Evolutionary conservation across 2,113 vertebrate genomes (phyloP).

Genomic region (Lycaon pictus): DNA sequence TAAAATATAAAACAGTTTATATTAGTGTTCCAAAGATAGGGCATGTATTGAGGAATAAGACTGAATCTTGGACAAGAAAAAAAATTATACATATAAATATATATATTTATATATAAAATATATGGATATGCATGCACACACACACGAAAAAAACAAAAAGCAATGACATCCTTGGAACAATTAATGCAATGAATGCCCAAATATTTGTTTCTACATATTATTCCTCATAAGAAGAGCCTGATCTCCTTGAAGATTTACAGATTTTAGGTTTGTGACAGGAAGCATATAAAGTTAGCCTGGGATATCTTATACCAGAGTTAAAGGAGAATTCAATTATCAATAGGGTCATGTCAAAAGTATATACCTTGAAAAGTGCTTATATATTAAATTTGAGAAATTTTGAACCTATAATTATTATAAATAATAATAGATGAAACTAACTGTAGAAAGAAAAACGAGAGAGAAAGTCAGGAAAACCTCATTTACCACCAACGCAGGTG

Average conservation of each 20-base stretch:
- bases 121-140: background rate
- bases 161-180: background rate
- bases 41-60: background rate
- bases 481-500: background rate
- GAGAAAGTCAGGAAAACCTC: background rate
- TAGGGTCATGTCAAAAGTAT: background rate
- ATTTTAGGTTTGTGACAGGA: background rate
- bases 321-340: background rate
- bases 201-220: background rate
- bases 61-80: background rate
- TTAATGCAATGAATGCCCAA: background rate
- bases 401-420: background rate
- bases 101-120: background rate
- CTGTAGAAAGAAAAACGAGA: background rate
- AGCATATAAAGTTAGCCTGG: background rate
- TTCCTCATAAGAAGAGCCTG: background rate
- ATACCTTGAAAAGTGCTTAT: background rate
- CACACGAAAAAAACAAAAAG: background rate
- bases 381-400: background rate
- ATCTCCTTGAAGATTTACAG: background rate
- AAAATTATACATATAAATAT: background rate
- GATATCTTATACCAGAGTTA: background rate
- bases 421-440: background rate
- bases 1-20: slow-evolving; percentile 58
- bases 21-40: background rate